Percentiles rank a stretch among this genome's conserved stretches.
Evolutionary conservation across 1,140 invertebrate species (phyloP).

Genomic region (Sesamia nonagrioides): DNA sequence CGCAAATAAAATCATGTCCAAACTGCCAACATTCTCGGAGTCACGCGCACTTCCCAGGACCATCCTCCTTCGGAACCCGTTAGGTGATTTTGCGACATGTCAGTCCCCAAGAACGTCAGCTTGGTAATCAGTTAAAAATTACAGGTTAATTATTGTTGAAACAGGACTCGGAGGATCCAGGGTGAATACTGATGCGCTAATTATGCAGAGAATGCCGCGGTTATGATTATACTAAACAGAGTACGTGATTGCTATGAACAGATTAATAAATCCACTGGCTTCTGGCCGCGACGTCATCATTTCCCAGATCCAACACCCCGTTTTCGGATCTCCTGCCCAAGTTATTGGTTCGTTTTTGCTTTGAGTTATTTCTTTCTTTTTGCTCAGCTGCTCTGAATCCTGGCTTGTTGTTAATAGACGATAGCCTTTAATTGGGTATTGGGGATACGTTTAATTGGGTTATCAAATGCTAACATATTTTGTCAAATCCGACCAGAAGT

Average conservation of each 20-base stretch:
- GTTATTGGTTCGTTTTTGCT: too few species aligned
- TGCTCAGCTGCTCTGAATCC: too few species aligned
- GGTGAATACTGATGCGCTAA: constrained; percentile 27
- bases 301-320: too few species aligned
- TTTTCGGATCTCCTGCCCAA: too few species aligned
- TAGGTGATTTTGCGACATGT: constrained; percentile 6
- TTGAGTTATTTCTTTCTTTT: too few species aligned
- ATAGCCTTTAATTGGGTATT: too few species aligned
- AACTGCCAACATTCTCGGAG: constrained; percentile 8
- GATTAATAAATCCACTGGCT: constrained; percentile 1
- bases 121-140: constrained; percentile 43
- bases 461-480: too few species aligned
- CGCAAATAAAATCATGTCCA: background rate
- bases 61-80: constrained; percentile 14
- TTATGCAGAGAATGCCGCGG: constrained; percentile 17
- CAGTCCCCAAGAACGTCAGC: constrained; percentile 6
- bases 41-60: constrained; percentile 5
- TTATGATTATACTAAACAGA: constrained; percentile 24
- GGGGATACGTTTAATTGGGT: too few species aligned
- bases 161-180: constrained; percentile 7
- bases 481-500: too few species aligned
- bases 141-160: constrained; percentile 31
- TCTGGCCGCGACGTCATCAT: too few species aligned
- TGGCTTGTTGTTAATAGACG: too few species aligned
- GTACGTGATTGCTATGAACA: constrained; percentile 13